These are phyloP conservation scores for Melanargia galathea DNA, from an alignment of 2,888 invertebrate species.

Conservation along the genomic window DNA sequence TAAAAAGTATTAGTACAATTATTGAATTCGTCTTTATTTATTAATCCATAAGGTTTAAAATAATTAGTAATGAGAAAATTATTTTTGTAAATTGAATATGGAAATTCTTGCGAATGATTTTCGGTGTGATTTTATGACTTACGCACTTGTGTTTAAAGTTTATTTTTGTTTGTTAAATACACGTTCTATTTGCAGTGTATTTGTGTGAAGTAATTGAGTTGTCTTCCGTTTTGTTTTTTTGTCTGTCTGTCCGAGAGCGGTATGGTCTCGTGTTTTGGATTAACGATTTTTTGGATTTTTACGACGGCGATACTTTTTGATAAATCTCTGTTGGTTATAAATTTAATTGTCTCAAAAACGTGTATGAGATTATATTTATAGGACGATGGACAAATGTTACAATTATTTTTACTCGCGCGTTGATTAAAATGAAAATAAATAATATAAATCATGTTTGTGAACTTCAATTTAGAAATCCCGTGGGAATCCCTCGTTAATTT, in stretches of 20 bases:
- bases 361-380: constrained; percentile 1
- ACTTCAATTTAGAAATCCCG: no score
- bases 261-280: constrained; percentile 41
- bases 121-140: constrained; percentile 38
- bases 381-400: not conserved
- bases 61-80: constrained; percentile 12
- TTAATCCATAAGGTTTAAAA: constrained; percentile 5
- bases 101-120: constrained; percentile 19
- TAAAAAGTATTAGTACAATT: not conserved
- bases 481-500: no score
- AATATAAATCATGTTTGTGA: not conserved
- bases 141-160: constrained; percentile 37
- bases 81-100: constrained; percentile 27
- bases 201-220: constrained; percentile 76
- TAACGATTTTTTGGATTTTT: constrained; percentile 42
- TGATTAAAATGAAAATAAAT: not conserved
- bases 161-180: constrained; percentile 43
- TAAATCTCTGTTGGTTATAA: constrained; percentile 32
- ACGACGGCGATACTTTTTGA: constrained; percentile 30
- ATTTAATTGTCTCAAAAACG: constrained; percentile 33
- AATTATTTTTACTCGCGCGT: not conserved
- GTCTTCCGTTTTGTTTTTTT: constrained; percentile 60
- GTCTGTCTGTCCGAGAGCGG: constrained; percentile 38
- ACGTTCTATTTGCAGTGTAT: constrained; percentile 63
- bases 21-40: constrained; percentile 20